Evolutionary conservation across 2,797 vertebrate species (phyloP).

Genomic region (Paramormyrops hopkinsi): DNA sequence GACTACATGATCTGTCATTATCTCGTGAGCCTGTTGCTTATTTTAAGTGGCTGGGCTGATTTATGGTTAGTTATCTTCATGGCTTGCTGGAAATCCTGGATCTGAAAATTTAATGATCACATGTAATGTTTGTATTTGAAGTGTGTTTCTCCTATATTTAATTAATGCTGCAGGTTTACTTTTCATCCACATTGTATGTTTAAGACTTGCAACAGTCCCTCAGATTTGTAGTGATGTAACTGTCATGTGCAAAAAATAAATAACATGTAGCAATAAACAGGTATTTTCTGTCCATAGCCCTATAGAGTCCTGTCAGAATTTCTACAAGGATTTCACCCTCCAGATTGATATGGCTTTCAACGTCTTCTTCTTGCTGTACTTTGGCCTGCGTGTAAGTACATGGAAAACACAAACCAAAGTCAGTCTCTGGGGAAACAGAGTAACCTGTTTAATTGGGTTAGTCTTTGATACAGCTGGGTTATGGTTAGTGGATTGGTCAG

Average conservation of each 20-base stretch:
- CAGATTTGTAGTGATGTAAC: not conserved
- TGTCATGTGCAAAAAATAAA: not conserved
- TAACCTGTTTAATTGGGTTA: not conserved
- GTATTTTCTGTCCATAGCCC: conserved; percentile 67
- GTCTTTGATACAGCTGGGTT: not conserved
- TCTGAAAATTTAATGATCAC: not conserved
- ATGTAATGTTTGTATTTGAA: not conserved
- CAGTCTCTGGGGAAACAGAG: not conserved
- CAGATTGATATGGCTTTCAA: conserved; percentile 99
- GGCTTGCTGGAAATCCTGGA: not conserved
- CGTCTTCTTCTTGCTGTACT: conserved; percentile 98
- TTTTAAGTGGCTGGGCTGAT: not conserved
- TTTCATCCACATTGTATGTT: not conserved
- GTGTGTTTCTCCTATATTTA: not conserved
- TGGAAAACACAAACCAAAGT: not conserved
- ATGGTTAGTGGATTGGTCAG: not conserved
- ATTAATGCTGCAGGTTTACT: not conserved
- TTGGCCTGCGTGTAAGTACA: conserved; percentile 89
- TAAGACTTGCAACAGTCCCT: not conserved
- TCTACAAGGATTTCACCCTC: conserved; percentile 98
- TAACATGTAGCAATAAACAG: not conserved
- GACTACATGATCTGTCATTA: not conserved
- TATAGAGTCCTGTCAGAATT: conserved; percentile 99
- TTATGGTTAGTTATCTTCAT: not conserved
- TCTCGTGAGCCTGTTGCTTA: not conserved